These are phyloP conservation scores for Lagria hirta DNA, from an alignment of 2,888 invertebrate genomes.

Conservation along the genomic window DNA sequence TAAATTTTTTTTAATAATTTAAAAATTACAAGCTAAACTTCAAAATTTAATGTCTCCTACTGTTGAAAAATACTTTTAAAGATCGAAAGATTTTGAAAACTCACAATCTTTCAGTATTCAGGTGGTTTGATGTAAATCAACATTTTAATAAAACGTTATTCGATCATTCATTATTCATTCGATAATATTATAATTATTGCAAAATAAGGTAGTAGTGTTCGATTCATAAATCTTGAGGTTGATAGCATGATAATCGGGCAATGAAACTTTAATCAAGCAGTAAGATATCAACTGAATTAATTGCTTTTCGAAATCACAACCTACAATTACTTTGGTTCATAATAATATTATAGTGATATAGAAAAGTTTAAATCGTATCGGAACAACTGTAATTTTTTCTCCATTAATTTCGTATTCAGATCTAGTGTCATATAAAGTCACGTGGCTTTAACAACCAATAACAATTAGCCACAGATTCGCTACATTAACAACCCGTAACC, in stretches of 20 bases:
- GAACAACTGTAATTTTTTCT: constrained; percentile 9
- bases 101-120: no score
- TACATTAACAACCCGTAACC: constrained; percentile 53
- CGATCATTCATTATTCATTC: constrained; percentile 15
- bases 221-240: constrained; percentile 24
- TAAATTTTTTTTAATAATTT: no score
- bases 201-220: constrained; percentile 23
- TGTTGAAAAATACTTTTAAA: no score
- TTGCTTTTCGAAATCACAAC: constrained; percentile 13
- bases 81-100: no score
- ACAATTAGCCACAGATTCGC: constrained; percentile 54
- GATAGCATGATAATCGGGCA: constrained; percentile 21
- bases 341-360: constrained; percentile 13
- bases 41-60: no score
- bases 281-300: constrained; percentile 23
- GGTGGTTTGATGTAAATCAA: no score
- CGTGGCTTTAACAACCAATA: constrained; percentile 54
- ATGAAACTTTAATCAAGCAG: constrained; percentile 21
- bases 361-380: constrained; percentile 1
- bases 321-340: constrained; percentile 21
- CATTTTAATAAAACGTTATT: no score
- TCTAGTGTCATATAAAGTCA: constrained; percentile 45
- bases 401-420: constrained; percentile 43
- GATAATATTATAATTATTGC: no score
- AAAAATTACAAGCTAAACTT: no score